These are phyloP conservation scores for Chascanopsetta lugubris DNA, from an alignment of 2,113 vertebrate genomes.

Conservation along the genomic window DNA sequence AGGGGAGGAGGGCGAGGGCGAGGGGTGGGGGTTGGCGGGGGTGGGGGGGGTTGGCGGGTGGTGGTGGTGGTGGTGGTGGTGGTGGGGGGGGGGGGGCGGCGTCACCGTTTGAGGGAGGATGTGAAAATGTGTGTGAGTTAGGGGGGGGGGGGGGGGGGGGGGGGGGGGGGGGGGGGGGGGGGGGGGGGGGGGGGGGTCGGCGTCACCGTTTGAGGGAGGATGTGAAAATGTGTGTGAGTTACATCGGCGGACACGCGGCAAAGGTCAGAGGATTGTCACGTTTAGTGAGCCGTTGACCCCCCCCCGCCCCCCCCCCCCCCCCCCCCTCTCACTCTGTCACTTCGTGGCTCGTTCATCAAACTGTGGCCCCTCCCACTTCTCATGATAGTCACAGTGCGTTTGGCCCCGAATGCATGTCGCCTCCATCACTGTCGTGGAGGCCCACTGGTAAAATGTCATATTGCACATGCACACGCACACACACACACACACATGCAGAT, in stretches of 20 bases:
- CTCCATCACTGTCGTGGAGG: slow-evolving; percentile 27
- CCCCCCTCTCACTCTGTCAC: slow-evolving; percentile 14
- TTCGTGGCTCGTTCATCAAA: slow-evolving; percentile 22
- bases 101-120: too few species aligned
- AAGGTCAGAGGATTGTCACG: slow-evolving; percentile 47
- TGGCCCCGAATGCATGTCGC: slow-evolving; percentile 22
- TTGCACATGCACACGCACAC: slow-evolving; percentile 17
- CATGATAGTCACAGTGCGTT: slow-evolving; percentile 26
- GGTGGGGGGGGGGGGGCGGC: too few species aligned
- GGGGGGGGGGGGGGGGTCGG: slow-evolving; percentile 3
- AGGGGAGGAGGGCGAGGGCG: slow-evolving; percentile 1
- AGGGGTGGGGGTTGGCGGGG: too few species aligned
- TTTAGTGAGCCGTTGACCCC: slow-evolving; percentile 34
- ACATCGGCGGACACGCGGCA: background rate
- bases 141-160: slow-evolving; percentile 8
- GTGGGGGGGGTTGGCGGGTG: too few species aligned
- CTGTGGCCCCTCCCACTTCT: background rate
- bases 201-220: slow-evolving; percentile 13
- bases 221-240: slow-evolving; percentile 17
- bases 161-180: slow-evolving; percentile 18
- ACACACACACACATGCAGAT: slow-evolving; percentile 18
- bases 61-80: too few species aligned
- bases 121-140: too few species aligned
- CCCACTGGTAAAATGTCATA: slow-evolving; percentile 50
- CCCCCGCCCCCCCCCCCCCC: slow-evolving; percentile 11